Evolutionary conservation across 2,797 vertebrate species (phyloP).

Genomic region (Poecilia gillii): DNA sequence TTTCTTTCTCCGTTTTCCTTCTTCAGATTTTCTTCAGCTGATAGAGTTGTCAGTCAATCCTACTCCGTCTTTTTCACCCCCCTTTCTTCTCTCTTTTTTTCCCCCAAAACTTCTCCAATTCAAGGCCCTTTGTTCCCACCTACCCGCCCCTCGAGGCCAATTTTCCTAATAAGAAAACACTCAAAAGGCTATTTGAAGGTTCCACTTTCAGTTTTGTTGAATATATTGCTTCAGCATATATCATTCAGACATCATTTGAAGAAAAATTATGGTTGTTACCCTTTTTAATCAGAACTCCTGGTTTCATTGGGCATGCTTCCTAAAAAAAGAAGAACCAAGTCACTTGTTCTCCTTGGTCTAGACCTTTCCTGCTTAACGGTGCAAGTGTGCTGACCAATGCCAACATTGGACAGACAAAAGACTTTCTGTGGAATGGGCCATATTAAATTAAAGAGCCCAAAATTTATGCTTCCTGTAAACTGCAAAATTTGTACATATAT

Average conservation of each 20-base stretch:
- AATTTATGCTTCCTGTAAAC: constrained; percentile 16
- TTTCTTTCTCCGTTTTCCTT: constrained; percentile 33
- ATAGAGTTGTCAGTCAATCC: constrained; percentile 64
- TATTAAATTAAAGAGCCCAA: constrained; percentile 13
- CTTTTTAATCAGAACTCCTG: constrained; percentile 67
- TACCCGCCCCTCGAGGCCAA: constrained; percentile 31
- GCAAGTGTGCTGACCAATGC: constrained; percentile 8
- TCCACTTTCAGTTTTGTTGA: constrained; percentile 54
- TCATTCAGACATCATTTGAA: constrained; percentile 54
- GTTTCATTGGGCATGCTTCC: constrained; percentile 49
- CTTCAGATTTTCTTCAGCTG: constrained; percentile 27
- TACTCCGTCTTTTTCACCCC: constrained; percentile 9
- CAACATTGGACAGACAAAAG: constrained; percentile 16
- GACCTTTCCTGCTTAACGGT: constrained; percentile 11
- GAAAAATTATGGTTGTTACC: constrained; percentile 33
- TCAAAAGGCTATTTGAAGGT: constrained; percentile 58
- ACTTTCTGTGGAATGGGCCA: constrained; percentile 7
- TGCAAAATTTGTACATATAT: constrained; percentile 12
- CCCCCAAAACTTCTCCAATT: constrained; percentile 51
- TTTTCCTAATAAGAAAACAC: constrained; percentile 43
- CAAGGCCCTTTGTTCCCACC: constrained; percentile 31
- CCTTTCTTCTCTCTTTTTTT: constrained; percentile 14
- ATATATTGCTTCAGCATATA: constrained; percentile 7
- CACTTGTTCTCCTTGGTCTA: constrained; percentile 10
- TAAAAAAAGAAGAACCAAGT: constrained; percentile 38